Base-by-base conservation (phyloP, 2,888 invertebrate genomes). In the Micoletzkya japonica region DNA sequence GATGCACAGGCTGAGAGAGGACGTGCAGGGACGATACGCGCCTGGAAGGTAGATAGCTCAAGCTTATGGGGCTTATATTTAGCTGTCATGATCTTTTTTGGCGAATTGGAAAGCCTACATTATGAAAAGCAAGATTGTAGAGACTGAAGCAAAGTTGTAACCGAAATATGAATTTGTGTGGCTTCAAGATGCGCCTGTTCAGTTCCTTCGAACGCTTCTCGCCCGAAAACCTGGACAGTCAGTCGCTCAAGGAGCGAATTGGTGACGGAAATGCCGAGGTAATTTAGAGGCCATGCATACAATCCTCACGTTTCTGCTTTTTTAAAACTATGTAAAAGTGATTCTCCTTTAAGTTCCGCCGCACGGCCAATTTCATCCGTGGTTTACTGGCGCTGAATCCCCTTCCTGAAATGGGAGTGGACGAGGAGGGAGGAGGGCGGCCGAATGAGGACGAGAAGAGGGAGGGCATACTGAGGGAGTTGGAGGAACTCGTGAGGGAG, bases 41-140 rank as follows among this genome's bases (percentile, higher is more conserved):
- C 63, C 63, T 20, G 50, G 34, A 1, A 63, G 63, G 63, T 63
- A n/a, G n/a, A n/a, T n/a, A n/a, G n/a, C n/a, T n/a, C n/a, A n/a
- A n/a, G n/a, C n/a, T n/a, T n/a, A n/a, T n/a, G n/a, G n/a, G n/a
- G n/a, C n/a, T n/a, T n/a, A n/a, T n/a, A n/a, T n/a, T n/a, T n/a
- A 50, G 10, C 24, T 14, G 17, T 20, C 17, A 6, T 50, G 6
- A 50, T 3, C 17, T 14, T n/a, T 6, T n/a, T n/a, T 3, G 20
- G 49, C 17, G 49, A 49, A 24, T 49, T 39, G 39, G 30, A 56
- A 56, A 56, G 2, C 28, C 2, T 56, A 56, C 2, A 39, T 7
- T 39, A n/a, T n/a, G n/a, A n/a, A n/a, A n/a, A n/a, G n/a, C n/a
- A n/a, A n/a, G n/a, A n/a, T n/a, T n/a, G n/a, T n/a, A n/a, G n/a